These are phyloP conservation scores for Apotomis turbidana DNA, from an alignment of 2,888 invertebrate species.

Conservation along the genomic window DNA sequence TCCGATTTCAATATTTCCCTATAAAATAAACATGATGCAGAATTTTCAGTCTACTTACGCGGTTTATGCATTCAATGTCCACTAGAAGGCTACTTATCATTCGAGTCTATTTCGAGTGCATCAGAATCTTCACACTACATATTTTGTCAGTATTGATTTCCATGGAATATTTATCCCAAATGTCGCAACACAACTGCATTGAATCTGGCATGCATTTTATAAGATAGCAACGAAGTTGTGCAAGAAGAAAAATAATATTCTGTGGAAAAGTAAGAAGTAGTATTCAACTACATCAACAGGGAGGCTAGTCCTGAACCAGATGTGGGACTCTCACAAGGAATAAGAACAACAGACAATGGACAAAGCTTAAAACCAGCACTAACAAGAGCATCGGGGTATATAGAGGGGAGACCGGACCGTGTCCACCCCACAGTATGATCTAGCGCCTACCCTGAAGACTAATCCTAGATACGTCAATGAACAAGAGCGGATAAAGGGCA, in stretches of 20 bases:
- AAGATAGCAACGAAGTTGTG: neutral
- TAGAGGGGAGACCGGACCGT: too few species aligned
- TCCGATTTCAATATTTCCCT: conserved; percentile 23
- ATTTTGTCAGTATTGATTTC: conserved; percentile 4
- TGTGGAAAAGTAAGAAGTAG: too few species aligned
- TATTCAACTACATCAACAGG: too few species aligned
- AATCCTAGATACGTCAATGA: too few species aligned
- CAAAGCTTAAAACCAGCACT: too few species aligned
- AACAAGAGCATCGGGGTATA: too few species aligned
- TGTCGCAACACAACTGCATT: neutral
- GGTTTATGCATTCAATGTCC: conserved; percentile 14
- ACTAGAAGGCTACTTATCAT: conserved; percentile 9
- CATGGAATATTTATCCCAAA: conserved; percentile 23
- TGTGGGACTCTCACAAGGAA: too few species aligned
- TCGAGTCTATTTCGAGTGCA: conserved; percentile 8
- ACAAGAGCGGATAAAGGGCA: too few species aligned
- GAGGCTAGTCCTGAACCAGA: too few species aligned
- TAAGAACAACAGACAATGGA: too few species aligned
- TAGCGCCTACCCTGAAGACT: too few species aligned
- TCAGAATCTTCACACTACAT: neutral
- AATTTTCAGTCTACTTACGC: neutral
- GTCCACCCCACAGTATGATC: too few species aligned
- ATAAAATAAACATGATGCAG: conserved; percentile 1
- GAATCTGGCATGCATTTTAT: neutral
- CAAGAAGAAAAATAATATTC: neutral